Base-by-base conservation (phyloP, 2,888 invertebrate genomes). In the Apotomis turbidana region DNA sequence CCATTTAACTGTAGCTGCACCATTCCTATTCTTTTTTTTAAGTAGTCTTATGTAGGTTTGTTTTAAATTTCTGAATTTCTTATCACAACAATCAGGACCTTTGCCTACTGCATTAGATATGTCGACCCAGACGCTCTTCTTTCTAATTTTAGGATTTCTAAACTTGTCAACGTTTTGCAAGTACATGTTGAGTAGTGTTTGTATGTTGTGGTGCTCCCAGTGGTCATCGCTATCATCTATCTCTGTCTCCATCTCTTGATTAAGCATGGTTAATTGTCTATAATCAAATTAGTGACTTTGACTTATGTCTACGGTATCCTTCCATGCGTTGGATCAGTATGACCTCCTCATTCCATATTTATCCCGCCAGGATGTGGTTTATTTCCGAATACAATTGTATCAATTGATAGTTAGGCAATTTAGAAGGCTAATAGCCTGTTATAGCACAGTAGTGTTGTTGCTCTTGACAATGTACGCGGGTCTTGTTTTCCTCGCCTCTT, bases 51-150 rank as follows among this genome's bases (percentile, higher is more conserved):
- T 81, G 74, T 93, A 93, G 4, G 93, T 93, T 76, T 89, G 88
- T 78, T 93, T 93, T 58, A 93, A 79, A 78, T 93, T 93, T 70
- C 93, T 83, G 77, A 93, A 93, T 76, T 93, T 93, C 75, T 91
- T 93, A 74, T 93, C 92, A 77, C 93, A 93, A 66, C 86, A 84
- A 9, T 91, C 90, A 2, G 93, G 90, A 3, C 87, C 84, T 79
- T 91, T 90, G 0, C 90, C 90, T 1, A 93, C 83, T 1, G 83
- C 84, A 62, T 83, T 83, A 0, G 87, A 83, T 46, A 93, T 90
- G 9, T 91, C 90, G 0, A 85, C 80, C 93, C 93, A 93, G 0
- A 93, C 85, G 83, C 87, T 90, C 73, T 91, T 93, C 79, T 93
- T 93, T 64, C 86, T 91, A 1, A 91, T 88, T 85, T 92, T 92